A percentile compares a stretch with the other conserved stretches of the same genome.
Evolutionary conservation across 2,888 invertebrate species (phyloP).

Genomic region (Ectemnius continuus): DNA sequence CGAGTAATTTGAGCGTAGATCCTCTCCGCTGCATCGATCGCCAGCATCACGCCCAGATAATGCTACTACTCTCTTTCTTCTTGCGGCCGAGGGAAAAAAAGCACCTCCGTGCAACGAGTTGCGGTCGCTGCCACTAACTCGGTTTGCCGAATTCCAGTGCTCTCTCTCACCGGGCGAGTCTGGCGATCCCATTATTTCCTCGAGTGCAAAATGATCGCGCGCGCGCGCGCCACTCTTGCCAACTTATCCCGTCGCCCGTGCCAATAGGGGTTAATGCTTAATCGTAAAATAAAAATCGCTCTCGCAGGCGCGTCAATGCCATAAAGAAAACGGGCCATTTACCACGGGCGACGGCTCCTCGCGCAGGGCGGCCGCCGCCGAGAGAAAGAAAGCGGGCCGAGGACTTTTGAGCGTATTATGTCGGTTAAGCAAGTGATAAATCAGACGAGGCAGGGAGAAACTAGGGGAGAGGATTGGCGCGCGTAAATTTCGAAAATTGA

Average conservation of each 20-base stretch:
- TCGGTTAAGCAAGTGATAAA: conserved; percentile 9
- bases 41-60: conserved; percentile 53
- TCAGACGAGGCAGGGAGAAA: conserved; percentile 6
- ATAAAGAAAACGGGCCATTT: conserved; percentile 23
- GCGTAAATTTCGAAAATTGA: conserved; percentile 56
- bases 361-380: not conserved
- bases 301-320: not conserved
- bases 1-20: conserved; percentile 52
- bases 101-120: not conserved
- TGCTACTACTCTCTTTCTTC: conserved; percentile 1
- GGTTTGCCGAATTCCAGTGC: not conserved
- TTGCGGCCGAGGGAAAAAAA: conserved; percentile 4
- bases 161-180: too few relatives aligned
- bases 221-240: too few relatives aligned
- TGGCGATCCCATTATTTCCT: too few relatives aligned
- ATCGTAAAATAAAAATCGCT: not conserved
- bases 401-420: conserved; percentile 8
- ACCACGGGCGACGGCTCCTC: not conserved
- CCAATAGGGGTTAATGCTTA: not conserved
- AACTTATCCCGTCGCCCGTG: too few relatives aligned
- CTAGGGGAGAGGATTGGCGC: conserved; percentile 20
- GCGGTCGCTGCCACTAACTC: not conserved
- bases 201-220: too few relatives aligned
- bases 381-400: not conserved
- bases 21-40: conserved; percentile 46